Percentiles rank a stretch among this genome's conserved stretches.
Conservation (phyloP, 2,113 vertebrate species). For the Drymodes brunneopygia region DNA sequence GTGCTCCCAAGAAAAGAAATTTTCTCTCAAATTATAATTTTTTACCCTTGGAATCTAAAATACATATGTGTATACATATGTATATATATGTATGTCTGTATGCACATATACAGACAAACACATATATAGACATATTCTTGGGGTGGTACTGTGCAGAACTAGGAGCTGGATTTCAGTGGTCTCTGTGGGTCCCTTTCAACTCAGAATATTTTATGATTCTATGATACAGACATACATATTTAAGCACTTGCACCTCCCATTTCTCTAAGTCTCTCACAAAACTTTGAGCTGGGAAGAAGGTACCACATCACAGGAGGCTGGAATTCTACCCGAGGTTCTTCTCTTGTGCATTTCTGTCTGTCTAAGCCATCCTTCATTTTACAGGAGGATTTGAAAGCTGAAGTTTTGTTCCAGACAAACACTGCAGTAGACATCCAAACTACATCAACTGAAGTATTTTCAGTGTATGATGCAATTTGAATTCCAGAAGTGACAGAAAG, state of each 20-base stretch:
- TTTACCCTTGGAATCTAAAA: not conserved
- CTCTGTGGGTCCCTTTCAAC: not conserved
- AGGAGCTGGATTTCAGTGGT: not conserved
- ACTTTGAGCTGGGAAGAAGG: not conserved
- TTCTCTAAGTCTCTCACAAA: not conserved
- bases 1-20: not conserved
- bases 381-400: not conserved
- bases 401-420: not conserved
- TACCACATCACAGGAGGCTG: not conserved
- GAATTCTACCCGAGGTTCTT: not conserved
- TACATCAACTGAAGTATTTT: not conserved
- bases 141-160: not conserved
- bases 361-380: not conserved
- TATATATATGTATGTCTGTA: rapidly evolving
- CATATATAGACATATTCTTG: rapidly evolving
- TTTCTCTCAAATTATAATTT: not conserved
- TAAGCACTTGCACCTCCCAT: not conserved
- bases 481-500: not conserved
- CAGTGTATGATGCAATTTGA: no score
- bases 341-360: not conserved
- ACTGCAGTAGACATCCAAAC: not conserved
- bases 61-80: not conserved
- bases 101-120: no score
- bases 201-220: not conserved
- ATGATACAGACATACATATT: rapidly evolving